These are phyloP conservation scores for Anhinga anhinga DNA, from an alignment of 2,113 vertebrate genomes.

Conservation along the genomic window DNA sequence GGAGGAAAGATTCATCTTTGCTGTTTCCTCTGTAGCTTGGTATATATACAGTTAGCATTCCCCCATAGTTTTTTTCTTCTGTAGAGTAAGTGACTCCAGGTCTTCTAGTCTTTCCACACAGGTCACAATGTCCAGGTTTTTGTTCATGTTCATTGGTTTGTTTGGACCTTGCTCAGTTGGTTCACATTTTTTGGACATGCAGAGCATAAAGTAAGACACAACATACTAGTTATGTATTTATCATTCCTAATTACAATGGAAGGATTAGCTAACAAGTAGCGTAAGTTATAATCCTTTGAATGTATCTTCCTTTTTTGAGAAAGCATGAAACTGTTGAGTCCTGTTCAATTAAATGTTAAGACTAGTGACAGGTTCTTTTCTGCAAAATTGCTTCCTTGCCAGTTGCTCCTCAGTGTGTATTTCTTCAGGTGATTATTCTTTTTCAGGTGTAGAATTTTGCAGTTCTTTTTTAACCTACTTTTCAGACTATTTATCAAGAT, in stretches of 20 bases:
- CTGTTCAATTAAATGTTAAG: background rate
- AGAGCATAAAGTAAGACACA: background rate
- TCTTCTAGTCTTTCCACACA: background rate
- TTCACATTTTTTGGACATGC: background rate
- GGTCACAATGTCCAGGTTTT: background rate
- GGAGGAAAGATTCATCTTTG: background rate
- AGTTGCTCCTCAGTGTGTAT: background rate
- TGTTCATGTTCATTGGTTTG: background rate
- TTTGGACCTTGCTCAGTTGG: background rate
- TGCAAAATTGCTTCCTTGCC: background rate
- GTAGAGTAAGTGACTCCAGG: background rate
- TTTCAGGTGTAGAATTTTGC: background rate
- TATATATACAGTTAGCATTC: accelerated
- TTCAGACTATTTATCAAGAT: background rate
- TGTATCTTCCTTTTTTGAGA: background rate
- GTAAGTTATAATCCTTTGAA: background rate
- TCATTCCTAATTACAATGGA: background rate
- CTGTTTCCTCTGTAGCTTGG: background rate
- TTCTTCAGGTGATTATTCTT: background rate
- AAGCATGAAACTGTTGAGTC: background rate
- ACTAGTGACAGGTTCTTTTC: background rate
- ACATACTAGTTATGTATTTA: background rate
- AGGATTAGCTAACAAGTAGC: background rate
- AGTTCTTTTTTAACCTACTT: background rate
- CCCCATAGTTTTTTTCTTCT: background rate